Percentiles rank a stretch among this genome's conserved stretches.
Conservation (phyloP, 2,113 vertebrate species). For the Melanostigma gelatinosum region DNA sequence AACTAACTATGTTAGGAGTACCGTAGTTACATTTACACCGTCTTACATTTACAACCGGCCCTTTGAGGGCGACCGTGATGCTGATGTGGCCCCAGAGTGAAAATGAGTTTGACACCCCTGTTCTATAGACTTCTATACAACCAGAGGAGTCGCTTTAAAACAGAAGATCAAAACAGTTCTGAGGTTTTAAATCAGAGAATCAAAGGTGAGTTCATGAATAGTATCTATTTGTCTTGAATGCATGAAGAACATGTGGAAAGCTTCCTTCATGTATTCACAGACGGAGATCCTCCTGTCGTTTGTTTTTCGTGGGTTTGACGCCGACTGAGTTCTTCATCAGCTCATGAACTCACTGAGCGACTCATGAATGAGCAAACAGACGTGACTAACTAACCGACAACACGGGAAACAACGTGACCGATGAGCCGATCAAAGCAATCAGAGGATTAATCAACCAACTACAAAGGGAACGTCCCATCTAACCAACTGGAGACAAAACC, state of each 20-base stretch:
- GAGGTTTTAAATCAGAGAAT: background rate
- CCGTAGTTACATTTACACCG: too few relatives aligned
- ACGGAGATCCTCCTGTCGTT: background rate
- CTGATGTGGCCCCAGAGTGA: too few relatives aligned
- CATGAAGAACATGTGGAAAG: background rate
- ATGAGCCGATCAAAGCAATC: conserved; percentile 25
- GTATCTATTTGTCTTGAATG: background rate
- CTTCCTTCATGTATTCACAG: background rate
- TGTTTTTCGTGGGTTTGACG: background rate
- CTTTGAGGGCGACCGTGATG: too few relatives aligned
- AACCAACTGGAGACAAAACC: background rate
- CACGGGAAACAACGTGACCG: background rate
- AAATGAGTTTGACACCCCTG: too few relatives aligned
- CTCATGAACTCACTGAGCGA: conserved; percentile 1
- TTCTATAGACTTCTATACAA: too few relatives aligned
- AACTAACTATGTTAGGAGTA: too few relatives aligned
- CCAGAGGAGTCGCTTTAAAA: too few relatives aligned
- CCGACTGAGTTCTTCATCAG: background rate
- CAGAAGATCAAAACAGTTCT: background rate
- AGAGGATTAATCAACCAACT: background rate
- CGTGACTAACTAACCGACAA: conserved; percentile 1
- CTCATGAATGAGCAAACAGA: conserved; percentile 24
- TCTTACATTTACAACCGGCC: too few relatives aligned
- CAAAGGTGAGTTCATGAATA: background rate
- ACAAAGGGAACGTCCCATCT: conserved; percentile 21